Evolutionary conservation across 2,113 vertebrate genomes (phyloP).

Genomic region (Takifugu bimaculatus): DNA sequence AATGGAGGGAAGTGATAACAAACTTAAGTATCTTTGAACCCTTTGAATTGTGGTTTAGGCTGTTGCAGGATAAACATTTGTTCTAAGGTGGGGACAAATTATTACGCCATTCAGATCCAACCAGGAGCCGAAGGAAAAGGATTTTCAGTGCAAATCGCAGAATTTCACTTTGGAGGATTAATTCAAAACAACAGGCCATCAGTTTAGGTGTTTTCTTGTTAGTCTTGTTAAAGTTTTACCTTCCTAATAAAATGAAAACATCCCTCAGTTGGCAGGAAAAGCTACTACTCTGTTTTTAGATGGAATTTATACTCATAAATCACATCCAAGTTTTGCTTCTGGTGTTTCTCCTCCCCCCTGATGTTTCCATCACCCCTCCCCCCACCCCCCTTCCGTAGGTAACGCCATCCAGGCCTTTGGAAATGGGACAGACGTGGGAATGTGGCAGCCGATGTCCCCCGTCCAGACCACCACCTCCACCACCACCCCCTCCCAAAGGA

Average conservation of each 20-base stretch:
- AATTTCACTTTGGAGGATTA: too few species aligned
- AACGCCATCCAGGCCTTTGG: slow-evolving; percentile 93
- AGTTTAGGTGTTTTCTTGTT: too few species aligned
- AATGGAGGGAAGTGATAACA: slow-evolving; percentile 55
- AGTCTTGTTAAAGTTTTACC: too few species aligned
- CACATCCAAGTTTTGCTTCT: background rate
- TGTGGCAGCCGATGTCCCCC: slow-evolving; percentile 82
- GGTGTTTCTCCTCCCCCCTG: background rate
- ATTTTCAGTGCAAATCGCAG: too few species aligned
- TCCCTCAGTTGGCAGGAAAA: too few species aligned
- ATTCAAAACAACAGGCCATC: too few species aligned
- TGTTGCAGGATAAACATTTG: slow-evolving; percentile 32
- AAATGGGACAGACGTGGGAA: slow-evolving; percentile 87
- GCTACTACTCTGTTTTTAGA: too few species aligned
- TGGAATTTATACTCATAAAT: too few species aligned
- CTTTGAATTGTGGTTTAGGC: slow-evolving; percentile 47
- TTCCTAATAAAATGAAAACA: too few species aligned
- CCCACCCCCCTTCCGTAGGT: slow-evolving; percentile 46
- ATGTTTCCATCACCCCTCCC: background rate
- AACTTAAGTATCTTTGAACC: slow-evolving; percentile 49
- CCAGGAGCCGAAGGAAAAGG: slow-evolving; percentile 9
- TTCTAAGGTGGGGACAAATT: slow-evolving; percentile 31
- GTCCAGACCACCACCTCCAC: slow-evolving; percentile 81
- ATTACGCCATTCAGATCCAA: slow-evolving; percentile 24
- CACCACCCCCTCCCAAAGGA: slow-evolving; percentile 77